A percentile compares a stretch with the other conserved stretches of the same genome.
These are phyloP conservation scores for Drosophila multiciliata DNA, from an alignment of 2,888 invertebrate species.

Conservation along the genomic window DNA sequence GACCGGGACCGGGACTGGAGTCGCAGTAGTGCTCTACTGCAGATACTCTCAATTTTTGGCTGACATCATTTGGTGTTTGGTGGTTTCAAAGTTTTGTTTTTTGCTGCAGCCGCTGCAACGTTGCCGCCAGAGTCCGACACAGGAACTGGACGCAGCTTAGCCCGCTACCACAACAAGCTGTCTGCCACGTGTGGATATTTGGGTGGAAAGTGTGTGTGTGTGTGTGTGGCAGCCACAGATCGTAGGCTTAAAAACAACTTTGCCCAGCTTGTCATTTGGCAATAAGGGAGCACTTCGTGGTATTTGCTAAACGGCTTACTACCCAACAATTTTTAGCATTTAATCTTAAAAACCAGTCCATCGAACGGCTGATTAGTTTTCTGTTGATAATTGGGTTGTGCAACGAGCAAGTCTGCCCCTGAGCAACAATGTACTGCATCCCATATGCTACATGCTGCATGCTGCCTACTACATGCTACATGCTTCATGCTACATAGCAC, in stretches of 20 bases:
- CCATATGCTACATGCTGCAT: neutral
- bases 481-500: neutral
- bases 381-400: constrained; percentile 42
- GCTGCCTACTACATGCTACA: neutral
- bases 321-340: constrained; percentile 41
- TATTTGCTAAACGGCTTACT: constrained; percentile 65
- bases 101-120: constrained; percentile 49
- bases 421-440: neutral
- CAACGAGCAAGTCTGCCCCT: neutral
- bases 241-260: constrained; percentile 76
- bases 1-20: neutral
- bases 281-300: constrained; percentile 48
- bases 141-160: constrained; percentile 33
- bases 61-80: constrained; percentile 81
- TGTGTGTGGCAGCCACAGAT: constrained; percentile 26
- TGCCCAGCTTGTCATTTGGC: constrained; percentile 40
- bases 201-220: neutral
- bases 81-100: constrained; percentile 69
- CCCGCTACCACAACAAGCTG: constrained; percentile 50
- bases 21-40: neutral
- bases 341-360: constrained; percentile 74
- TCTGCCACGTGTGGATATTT: constrained; percentile 11
- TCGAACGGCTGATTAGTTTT: constrained; percentile 64
- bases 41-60: constrained; percentile 35
- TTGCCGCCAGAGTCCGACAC: constrained; percentile 4